A percentile compares a stretch with the other conserved stretches of the same genome.
These are phyloP conservation scores for Taenaris catops DNA, from an alignment of 2,888 invertebrate species.

Conservation along the genomic window DNA sequence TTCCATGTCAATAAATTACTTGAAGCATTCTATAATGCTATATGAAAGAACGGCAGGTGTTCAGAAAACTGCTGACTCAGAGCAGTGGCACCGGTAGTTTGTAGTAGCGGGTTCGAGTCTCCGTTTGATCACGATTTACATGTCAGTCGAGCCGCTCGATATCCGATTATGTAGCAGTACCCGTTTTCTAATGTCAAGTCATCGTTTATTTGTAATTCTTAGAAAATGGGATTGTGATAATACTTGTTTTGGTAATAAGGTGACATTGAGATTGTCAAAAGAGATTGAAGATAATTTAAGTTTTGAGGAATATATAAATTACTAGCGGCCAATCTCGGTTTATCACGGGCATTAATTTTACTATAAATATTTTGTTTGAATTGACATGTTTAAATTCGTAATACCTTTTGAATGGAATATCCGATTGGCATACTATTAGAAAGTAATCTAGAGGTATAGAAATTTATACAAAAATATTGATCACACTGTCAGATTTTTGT, in stretches of 20 bases:
- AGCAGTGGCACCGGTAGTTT: constrained; percentile 72
- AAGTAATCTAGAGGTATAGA: no score
- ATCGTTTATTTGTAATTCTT: constrained; percentile 42
- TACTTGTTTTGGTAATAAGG: constrained; percentile 33
- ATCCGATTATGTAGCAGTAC: constrained; percentile 49
- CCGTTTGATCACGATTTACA: constrained; percentile 75
- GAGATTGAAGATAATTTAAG: constrained; percentile 3
- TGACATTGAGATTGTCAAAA: constrained; percentile 15
- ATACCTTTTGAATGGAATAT: no score
- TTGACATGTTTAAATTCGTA: no score
- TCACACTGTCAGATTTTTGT: no score
- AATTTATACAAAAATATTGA: no score
- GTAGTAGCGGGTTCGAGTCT: constrained; percentile 67
- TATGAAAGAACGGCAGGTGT: constrained; percentile 54
- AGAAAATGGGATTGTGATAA: constrained; percentile 58
- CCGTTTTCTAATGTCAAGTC: constrained; percentile 47
- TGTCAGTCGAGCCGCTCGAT: constrained; percentile 75
- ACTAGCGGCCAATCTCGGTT: no score
- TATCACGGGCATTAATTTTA: no score
- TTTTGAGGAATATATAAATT: no score
- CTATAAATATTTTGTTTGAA: no score
- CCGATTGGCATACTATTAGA: no score
- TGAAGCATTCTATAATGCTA: constrained; percentile 11
- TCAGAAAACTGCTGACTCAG: constrained; percentile 65
- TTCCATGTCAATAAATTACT: constrained; percentile 3